Evolutionary conservation across 1,140 invertebrate genomes (phyloP).

Genomic region (Heliconius nattereri): DNA sequence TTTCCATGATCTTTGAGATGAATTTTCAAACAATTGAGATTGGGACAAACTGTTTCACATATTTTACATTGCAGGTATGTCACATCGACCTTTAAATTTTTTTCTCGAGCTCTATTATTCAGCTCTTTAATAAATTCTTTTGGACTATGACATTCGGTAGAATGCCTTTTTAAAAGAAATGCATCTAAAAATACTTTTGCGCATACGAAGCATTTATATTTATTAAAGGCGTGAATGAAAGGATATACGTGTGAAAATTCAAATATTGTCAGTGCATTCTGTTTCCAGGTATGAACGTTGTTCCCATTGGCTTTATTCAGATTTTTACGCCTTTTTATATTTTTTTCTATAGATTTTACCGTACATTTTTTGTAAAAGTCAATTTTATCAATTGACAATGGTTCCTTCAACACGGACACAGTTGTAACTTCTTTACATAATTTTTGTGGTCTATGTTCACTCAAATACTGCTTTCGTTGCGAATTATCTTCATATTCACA

Average conservation of each 20-base stretch:
- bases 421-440: constrained; percentile 15
- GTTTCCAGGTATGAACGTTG: constrained; percentile 49
- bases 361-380: constrained; percentile 20
- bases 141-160: constrained; percentile 44
- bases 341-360: constrained; percentile 38
- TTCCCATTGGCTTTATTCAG: background rate
- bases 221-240: constrained; percentile 58
- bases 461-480: background rate
- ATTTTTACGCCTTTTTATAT: constrained; percentile 32
- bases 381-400: constrained; percentile 39
- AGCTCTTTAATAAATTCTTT: constrained; percentile 53
- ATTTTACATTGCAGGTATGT: constrained; percentile 57
- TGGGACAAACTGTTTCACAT: constrained; percentile 44
- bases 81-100: constrained; percentile 63
- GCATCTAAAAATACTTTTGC: constrained; percentile 51
- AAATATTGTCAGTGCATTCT: constrained; percentile 60
- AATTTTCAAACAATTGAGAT: constrained; percentile 52
- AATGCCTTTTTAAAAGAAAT: constrained; percentile 50
- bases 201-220: constrained; percentile 68
- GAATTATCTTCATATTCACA: constrained; percentile 45
- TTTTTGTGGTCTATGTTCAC: background rate
- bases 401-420: constrained; percentile 50
- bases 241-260: constrained; percentile 64
- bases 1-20: constrained; percentile 62
- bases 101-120: constrained; percentile 53